Percentiles rank a stretch among this genome's conserved stretches.
These are phyloP conservation scores for Stichodactyla helianthus DNA, from an alignment of 64 coral and sea anemone genomes.

Conservation along the genomic window DNA sequence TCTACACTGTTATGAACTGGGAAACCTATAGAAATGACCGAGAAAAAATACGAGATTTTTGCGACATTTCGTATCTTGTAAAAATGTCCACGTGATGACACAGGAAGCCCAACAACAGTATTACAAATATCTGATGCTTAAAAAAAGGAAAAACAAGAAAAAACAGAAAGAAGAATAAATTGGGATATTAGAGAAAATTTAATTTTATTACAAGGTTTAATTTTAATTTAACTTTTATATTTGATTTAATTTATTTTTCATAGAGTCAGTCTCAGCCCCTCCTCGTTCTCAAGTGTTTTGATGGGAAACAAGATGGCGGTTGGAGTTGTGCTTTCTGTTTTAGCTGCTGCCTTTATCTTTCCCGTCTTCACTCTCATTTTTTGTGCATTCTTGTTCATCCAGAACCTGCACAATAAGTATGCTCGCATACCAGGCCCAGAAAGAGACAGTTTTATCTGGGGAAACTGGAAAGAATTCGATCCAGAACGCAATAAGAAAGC, in stretches of 20 bases:
- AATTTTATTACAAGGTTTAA: too few species aligned
- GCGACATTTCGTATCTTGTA: neutral
- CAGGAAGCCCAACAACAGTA: neutral
- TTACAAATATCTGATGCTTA: too few species aligned
- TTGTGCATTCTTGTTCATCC: conserved; percentile 6
- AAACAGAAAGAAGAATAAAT: too few species aligned
- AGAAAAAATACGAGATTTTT: neutral
- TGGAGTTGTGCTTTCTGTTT: neutral
- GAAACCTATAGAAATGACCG: neutral
- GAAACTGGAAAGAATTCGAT: conserved; percentile 1
- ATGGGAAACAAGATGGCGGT: neutral
- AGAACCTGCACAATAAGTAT: conserved; percentile 6
- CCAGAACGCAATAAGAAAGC: neutral
- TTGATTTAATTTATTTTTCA: too few species aligned
- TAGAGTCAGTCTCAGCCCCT: too few species aligned
- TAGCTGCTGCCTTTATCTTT: neutral
- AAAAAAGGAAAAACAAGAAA: too few species aligned
- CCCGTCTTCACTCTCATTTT: conserved; percentile 10
- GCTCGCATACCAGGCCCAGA: neutral
- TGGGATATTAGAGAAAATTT: too few species aligned
- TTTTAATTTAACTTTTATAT: too few species aligned
- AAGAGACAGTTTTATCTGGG: conserved; percentile 19
- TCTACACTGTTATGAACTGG: neutral
- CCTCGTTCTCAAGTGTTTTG: neutral
- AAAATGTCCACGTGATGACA: neutral